Evolutionary conservation across 2,797 vertebrate genomes (phyloP).

Genomic region (Chelidonichthys spinosus): DNA sequence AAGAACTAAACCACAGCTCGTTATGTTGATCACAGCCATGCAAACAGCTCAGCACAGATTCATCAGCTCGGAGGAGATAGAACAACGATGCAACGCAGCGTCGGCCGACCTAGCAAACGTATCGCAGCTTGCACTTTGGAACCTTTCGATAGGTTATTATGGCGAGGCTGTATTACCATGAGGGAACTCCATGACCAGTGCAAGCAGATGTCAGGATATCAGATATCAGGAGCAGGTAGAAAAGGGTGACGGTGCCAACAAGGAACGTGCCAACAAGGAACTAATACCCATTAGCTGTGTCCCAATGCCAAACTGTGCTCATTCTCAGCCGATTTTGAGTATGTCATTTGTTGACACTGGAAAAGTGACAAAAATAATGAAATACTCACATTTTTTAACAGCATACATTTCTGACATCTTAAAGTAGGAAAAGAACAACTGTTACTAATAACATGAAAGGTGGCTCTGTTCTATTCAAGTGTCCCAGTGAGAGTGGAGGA

Average conservation of each 20-base stretch:
- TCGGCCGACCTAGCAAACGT: slow-evolving; percentile 32
- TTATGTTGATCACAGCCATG: background rate
- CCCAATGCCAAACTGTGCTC: background rate
- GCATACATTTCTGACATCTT: background rate
- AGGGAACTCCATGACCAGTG: background rate
- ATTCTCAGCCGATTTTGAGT: background rate
- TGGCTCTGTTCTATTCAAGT: background rate
- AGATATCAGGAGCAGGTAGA: background rate
- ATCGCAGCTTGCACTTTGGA: slow-evolving; percentile 38
- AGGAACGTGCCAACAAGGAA: background rate
- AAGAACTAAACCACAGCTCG: slow-evolving; percentile 14
- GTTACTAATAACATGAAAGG: background rate
- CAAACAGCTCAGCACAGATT: too few relatives aligned
- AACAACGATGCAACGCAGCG: slow-evolving; percentile 53
- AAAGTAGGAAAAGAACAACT: background rate
- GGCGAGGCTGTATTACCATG: background rate
- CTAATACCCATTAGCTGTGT: background rate
- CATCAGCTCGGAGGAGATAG: slow-evolving; percentile 49
- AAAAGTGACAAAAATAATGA: background rate
- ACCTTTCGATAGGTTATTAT: background rate
- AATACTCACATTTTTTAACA: background rate
- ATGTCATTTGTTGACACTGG: background rate
- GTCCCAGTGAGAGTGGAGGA: background rate
- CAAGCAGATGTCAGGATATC: background rate
- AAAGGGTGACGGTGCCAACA: background rate